Evolutionary conservation across 2,888 invertebrate genomes (phyloP), one percentile per base, ranked within the genome.

Genomic region (Parnassius orleans): DNA sequence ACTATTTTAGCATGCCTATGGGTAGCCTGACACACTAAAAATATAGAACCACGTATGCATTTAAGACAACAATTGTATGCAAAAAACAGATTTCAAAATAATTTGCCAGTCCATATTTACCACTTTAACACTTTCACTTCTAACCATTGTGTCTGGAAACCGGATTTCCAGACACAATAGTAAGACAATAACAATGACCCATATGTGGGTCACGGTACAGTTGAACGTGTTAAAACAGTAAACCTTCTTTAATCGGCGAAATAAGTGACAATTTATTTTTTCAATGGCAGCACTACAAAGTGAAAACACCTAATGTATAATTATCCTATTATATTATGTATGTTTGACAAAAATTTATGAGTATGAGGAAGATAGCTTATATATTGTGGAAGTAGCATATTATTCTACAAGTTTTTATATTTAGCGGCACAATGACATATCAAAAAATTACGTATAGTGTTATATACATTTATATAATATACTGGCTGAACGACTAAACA

Each of bases 201-300:
- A 43, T 43, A 43, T 43, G 5, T 43, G 10, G 43, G 7, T 53
- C n/a, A 1, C 19, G 19, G 19, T 2, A 19, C 19, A 19, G 19
- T 19, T 19, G 19, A 19, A 19, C 19, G 19, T 19, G 19, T 19
- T 19, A 24, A n/a, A n/a, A 50, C 24, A 10, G n/a, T 53, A n/a
- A 19, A 33, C 42, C 9, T 57, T 15, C 56, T 12, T n/a, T 10
- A 15, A n/a, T 24, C 43, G 15, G 46, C 46, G 55, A 63, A 57
- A 62, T 57, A n/a, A 58, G 47, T 55, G 58, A 63, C 55, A 54
- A 63, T 60, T 56, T 63, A 63, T 60, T 57, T 60, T 60, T 43
- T 60, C 63, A 63, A 14, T 60, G 63, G 53, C 43, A 60, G 56
- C 63, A 58, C 50, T 58, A 58, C 19, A 15, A 56, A 51, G 55